Evolutionary conservation across 2,888 invertebrate genomes (phyloP).

Genomic region (Scrobipalpa atriplicella): DNA sequence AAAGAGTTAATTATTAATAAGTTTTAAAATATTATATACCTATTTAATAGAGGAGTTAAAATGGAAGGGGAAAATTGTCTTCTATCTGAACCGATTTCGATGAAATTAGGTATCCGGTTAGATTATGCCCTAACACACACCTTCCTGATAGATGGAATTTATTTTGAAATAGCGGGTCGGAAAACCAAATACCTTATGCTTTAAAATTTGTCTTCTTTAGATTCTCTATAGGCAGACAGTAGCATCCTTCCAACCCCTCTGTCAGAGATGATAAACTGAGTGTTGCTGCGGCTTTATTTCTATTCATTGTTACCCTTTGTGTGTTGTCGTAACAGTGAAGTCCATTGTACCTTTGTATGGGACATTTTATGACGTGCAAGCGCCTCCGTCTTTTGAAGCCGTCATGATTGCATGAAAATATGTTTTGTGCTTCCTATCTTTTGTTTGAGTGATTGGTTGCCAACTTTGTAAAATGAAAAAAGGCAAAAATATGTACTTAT

Average conservation of each 20-base stretch:
- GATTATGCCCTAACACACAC: too few species aligned
- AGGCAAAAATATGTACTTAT: neutral
- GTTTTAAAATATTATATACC: too few species aligned
- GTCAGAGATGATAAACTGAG: slow-evolving; percentile 54
- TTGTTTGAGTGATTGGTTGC: neutral
- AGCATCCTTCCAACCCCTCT: slow-evolving; percentile 27
- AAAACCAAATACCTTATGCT: too few species aligned
- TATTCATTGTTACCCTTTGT: slow-evolving; percentile 65
- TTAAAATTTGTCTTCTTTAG: too few species aligned
- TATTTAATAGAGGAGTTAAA: too few species aligned
- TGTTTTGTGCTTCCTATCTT: slow-evolving; percentile 34
- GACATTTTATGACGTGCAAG: slow-evolving; percentile 59
- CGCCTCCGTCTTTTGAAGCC: slow-evolving; percentile 37
- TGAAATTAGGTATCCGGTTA: too few species aligned
- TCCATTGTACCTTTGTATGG: slow-evolving; percentile 61
- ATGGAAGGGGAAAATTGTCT: too few species aligned
- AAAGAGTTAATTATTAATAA: too few species aligned
- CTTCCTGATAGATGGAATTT: too few species aligned
- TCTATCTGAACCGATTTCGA: too few species aligned
- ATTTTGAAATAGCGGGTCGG: too few species aligned
- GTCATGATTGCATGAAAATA: slow-evolving; percentile 41
- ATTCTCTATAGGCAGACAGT: neutral
- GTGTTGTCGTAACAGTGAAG: slow-evolving; percentile 41
- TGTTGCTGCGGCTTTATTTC: slow-evolving; percentile 54
- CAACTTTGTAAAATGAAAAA: neutral